Base-by-base conservation (phyloP, 2,113 vertebrate genomes). In the Grammomys dolichurus region DNA sequence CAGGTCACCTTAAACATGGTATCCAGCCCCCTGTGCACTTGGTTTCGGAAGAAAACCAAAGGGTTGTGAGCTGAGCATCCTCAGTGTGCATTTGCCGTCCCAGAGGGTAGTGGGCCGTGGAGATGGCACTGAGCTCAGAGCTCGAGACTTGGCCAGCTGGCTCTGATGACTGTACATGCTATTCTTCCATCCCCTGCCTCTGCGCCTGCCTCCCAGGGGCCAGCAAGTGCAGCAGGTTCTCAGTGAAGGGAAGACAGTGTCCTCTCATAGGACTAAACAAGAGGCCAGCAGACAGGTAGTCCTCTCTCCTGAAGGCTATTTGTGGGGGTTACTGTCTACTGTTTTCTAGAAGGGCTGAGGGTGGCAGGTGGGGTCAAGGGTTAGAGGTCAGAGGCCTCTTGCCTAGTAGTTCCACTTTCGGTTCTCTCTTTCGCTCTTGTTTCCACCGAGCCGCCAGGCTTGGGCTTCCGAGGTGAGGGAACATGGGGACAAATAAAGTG, bases 371-470 rank as follows among this genome's bases (percentile, higher is more conserved):
- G 78, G 58, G 16, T 24, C 63, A 7, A 16, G 31, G 82, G 91
- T 46, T 60, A 73, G 72, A 14, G 67, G 67, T 33, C 67, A 40
- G 88, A 63, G 65, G 48, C 20, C 0, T 1, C n/a, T 22, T 22
- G 7, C 14, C 22, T 14, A 65, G 40, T 70, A 76, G 84, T 95
- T 97, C 91, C 33, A 2, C 93, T 97, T 97, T 98, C 92, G 24
- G 89, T 97, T 98, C 92, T 97, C 51, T 85, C 19, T 87, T 60
- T 1, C 36, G 56, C 31, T 58, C 56, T 5, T 43, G 4, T 77
- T 95, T 96, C 69, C 12, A 69, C 60, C 48, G 17, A 10, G 13
- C 67, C 24, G 22, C 58, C 0, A 43, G 76, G 81, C 65, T 88
- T 14, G n/a, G 84, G 65, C 75, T 48, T 51, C 12, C 1, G 75